phyloP scores from a whole-genome alignment of 2,113 vertebrate genomes.

The Barbus barbus region DNA sequence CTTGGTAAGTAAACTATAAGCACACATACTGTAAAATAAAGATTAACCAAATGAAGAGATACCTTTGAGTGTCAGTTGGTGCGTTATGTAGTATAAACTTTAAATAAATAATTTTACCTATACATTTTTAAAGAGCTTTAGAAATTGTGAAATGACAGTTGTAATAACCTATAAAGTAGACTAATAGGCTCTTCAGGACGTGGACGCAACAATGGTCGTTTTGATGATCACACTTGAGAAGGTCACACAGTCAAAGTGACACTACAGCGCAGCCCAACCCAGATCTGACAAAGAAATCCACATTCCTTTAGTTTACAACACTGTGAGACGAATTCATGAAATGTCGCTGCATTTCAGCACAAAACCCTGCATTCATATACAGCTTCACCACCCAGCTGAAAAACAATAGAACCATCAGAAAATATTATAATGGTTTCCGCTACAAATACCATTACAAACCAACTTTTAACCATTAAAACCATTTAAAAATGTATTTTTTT shows the following conservation, averaged over 20 bases:
- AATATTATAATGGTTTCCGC: too few species aligned
- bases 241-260: slow-evolving; percentile 5
- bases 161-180: neutral
- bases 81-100: neutral
- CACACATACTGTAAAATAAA: neutral
- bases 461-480: too few species aligned
- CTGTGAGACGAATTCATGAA: neutral
- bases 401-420: too few species aligned
- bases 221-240: neutral
- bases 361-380: neutral
- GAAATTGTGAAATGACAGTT: neutral
- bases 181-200: neutral
- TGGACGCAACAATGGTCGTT: neutral
- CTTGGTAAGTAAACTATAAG: neutral
- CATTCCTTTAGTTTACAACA: neutral
- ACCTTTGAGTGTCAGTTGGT: neutral
- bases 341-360: neutral
- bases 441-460: too few species aligned
- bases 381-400: too few species aligned
- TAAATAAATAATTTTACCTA: too few species aligned
- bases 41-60: neutral
- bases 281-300: neutral
- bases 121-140: neutral
- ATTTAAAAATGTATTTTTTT: too few species aligned
- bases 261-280: neutral